These are phyloP conservation scores for Clitarchus hookeri DNA, from an alignment of 2,888 invertebrate species.

Conservation along the genomic window DNA sequence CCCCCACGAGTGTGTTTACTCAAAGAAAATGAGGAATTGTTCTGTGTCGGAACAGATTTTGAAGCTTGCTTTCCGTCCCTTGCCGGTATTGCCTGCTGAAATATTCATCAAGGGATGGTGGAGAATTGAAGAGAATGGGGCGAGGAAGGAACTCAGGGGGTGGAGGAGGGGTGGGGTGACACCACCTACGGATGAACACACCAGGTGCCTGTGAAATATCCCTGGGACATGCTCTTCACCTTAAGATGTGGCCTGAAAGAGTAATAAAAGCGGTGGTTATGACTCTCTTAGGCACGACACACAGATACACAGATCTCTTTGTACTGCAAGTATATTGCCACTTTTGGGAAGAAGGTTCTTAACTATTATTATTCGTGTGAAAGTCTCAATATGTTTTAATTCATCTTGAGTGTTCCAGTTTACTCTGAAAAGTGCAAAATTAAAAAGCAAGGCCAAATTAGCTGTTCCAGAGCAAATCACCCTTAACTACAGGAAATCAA, in stretches of 20 bases:
- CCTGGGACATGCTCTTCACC: not conserved
- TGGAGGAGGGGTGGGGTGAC: not conserved
- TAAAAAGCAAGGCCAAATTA: no score
- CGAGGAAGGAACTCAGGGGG: no score
- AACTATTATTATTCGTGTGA: no score
- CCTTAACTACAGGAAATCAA: no score
- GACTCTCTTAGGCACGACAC: not conserved
- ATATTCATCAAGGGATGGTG: slow-evolving; percentile 35
- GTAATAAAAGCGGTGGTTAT: not conserved
- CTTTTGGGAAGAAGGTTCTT: no score
- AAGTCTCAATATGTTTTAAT: no score
- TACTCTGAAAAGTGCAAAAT: no score
- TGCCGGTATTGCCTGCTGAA: slow-evolving; percentile 30
- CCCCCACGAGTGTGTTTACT: slow-evolving; percentile 31
- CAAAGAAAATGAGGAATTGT: slow-evolving; percentile 37
- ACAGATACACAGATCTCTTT: not conserved
- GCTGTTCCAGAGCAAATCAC: no score
- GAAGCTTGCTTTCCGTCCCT: slow-evolving; percentile 18
- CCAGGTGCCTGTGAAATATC: slow-evolving; percentile 2
- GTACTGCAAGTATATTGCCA: no score
- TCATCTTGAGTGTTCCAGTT: no score
- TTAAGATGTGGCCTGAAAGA: not conserved
- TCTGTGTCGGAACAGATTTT: slow-evolving; percentile 30
- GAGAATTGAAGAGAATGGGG: not conserved
- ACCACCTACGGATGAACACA: not conserved